These are phyloP conservation scores for Acromyrmex echinatior DNA, from an alignment of 1,140 invertebrate species.

Conservation along the genomic window DNA sequence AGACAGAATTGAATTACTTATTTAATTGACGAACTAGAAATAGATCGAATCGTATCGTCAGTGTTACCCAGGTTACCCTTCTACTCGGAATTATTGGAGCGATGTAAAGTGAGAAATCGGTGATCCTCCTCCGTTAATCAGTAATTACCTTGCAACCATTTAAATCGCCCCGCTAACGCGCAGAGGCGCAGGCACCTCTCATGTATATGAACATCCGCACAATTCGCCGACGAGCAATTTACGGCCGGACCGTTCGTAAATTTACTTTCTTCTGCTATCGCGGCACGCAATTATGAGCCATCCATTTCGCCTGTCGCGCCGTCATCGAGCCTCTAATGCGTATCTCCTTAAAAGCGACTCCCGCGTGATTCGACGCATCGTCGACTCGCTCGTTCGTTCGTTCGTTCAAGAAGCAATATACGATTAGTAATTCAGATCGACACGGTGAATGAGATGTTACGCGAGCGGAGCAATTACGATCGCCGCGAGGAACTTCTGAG, in stretches of 20 bases:
- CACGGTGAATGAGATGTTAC: slow-evolving; percentile 76
- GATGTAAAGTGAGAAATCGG: slow-evolving; percentile 36
- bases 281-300: slow-evolving; percentile 61
- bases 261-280: slow-evolving; percentile 63
- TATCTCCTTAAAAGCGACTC: slow-evolving; percentile 59
- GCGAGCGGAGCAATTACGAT: slow-evolving; percentile 70
- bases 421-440: slow-evolving; percentile 76
- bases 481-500: slow-evolving; percentile 56
- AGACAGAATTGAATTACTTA: slow-evolving; percentile 38
- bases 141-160: slow-evolving; percentile 40
- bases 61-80: not conserved
- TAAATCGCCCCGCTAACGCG: slow-evolving; percentile 48
- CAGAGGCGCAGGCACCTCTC: slow-evolving; percentile 27
- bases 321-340: slow-evolving; percentile 62
- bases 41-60: not conserved
- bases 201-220: slow-evolving; percentile 5
- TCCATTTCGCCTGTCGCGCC: slow-evolving; percentile 59
- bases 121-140: slow-evolving; percentile 28
- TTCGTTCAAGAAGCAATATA: slow-evolving; percentile 9
- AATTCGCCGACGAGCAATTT: slow-evolving; percentile 58
- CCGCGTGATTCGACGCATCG: slow-evolving; percentile 47
- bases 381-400: slow-evolving; percentile 18
- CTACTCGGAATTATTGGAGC: slow-evolving; percentile 31
- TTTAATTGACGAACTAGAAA: slow-evolving; percentile 46
- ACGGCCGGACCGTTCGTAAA: slow-evolving; percentile 54